Evolutionary conservation across 2,797 vertebrate genomes (phyloP).

Genomic region (Coregonus suidteri): DNA sequence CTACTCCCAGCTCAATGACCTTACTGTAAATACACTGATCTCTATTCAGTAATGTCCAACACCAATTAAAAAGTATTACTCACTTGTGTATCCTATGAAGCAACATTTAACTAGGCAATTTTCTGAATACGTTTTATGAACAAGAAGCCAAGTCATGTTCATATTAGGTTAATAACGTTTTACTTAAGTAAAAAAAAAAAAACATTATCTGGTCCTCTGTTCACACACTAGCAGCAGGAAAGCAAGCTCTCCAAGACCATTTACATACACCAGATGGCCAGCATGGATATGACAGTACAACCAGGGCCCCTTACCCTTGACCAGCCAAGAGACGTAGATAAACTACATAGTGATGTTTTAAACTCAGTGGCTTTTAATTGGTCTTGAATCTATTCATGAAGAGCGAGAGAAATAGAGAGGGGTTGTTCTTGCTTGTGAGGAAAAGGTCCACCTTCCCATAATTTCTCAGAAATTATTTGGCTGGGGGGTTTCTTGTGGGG

Average conservation of each 20-base stretch:
- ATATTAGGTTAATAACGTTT: not conserved
- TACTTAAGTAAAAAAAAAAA: not conserved
- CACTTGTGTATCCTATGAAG: too few species aligned
- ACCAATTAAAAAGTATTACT: too few species aligned
- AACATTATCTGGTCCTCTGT: not conserved
- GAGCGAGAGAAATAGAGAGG: not conserved
- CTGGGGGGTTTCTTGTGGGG: not conserved
- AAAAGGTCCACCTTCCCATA: constrained; percentile 4
- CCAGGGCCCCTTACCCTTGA: not conserved
- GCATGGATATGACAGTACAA: not conserved
- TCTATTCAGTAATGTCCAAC: too few species aligned
- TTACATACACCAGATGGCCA: not conserved
- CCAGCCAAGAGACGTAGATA: not conserved
- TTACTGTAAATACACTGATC: not conserved
- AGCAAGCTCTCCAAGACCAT: constrained; percentile 21
- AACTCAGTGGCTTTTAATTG: not conserved
- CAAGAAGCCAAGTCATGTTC: not conserved
- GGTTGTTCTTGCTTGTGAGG: constrained; percentile 28
- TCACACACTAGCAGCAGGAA: constrained; percentile 8
- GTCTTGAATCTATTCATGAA: not conserved
- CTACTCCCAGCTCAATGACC: not conserved
- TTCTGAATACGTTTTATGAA: not conserved
- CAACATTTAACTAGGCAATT: too few species aligned
- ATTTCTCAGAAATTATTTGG: not conserved
- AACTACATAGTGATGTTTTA: not conserved